Conservation (phyloP, 64 coral and sea anemone genomes). For the Acropora yongei region DNA sequence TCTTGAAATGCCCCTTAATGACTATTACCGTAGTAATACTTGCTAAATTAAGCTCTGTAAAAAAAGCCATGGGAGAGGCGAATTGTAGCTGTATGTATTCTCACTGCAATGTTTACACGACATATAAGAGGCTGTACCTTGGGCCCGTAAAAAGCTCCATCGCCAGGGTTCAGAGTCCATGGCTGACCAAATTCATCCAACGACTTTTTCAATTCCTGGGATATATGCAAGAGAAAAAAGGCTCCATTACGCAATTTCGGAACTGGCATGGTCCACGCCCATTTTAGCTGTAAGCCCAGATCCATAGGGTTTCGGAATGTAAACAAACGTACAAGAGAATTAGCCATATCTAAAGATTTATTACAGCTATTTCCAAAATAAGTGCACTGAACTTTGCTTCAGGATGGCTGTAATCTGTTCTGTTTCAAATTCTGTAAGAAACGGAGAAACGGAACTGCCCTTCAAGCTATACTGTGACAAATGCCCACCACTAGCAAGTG, state of each 20-base stretch:
- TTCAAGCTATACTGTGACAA: too few species aligned
- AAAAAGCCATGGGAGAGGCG: background rate
- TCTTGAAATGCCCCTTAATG: too few species aligned
- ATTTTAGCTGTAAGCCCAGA: too few species aligned
- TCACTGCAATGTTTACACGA: background rate
- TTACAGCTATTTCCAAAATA: background rate
- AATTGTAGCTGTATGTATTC: background rate
- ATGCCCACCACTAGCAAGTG: too few species aligned
- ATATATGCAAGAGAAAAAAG: background rate
- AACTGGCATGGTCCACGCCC: too few species aligned
- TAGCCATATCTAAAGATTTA: background rate
- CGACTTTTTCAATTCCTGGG: constrained; percentile 81
- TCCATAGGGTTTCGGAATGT: too few species aligned
- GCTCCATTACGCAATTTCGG: too few species aligned
- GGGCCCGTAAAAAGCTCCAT: constrained; percentile 99
- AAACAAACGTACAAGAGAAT: too few species aligned
- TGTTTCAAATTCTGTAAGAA: too few species aligned
- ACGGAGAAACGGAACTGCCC: too few species aligned
- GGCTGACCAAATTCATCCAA: constrained; percentile 83
- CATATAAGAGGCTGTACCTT: constrained; percentile 63
- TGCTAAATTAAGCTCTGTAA: background rate
- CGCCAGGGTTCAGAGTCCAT: constrained; percentile 92
- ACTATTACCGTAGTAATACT: too few species aligned
- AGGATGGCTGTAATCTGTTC: background rate
- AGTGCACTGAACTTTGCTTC: background rate